Percentiles rank a stretch among this genome's conserved stretches.
Evolutionary conservation across 1,140 invertebrate species (phyloP).

Genomic region (Sarcophaga bullata): DNA sequence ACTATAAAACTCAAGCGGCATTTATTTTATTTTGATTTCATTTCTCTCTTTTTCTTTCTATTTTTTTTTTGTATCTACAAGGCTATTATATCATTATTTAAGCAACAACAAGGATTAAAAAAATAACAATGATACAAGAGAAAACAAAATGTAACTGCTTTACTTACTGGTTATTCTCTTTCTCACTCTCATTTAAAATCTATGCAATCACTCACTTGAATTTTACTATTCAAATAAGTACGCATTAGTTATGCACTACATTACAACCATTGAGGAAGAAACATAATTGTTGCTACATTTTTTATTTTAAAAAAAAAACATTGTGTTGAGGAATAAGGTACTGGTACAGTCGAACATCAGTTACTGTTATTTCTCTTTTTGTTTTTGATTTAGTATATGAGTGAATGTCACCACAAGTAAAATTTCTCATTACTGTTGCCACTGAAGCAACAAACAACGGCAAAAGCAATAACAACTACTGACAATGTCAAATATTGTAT

Average conservation of each 20-base stretch:
- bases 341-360: too few relatives aligned
- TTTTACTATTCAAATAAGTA: too few relatives aligned
- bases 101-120: background rate
- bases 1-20: too few relatives aligned
- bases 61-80: background rate
- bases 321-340: too few relatives aligned
- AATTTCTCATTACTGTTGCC: background rate
- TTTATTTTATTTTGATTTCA: too few relatives aligned
- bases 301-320: too few relatives aligned
- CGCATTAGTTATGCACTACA: too few relatives aligned
- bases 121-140: background rate
- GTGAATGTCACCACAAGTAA: background rate
- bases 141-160: background rate
- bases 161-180: background rate
- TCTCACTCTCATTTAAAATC: background rate
- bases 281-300: too few relatives aligned
- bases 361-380: too few relatives aligned
- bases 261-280: too few relatives aligned
- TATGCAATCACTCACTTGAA: background rate
- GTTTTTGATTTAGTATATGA: background rate
- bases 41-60: too few relatives aligned
- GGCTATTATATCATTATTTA: background rate
- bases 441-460: background rate
- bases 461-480: background rate
- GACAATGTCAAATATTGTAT: background rate